Base-by-base conservation (phyloP, 2,888 invertebrate genomes). In the Drosophila flavopinicola region DNA sequence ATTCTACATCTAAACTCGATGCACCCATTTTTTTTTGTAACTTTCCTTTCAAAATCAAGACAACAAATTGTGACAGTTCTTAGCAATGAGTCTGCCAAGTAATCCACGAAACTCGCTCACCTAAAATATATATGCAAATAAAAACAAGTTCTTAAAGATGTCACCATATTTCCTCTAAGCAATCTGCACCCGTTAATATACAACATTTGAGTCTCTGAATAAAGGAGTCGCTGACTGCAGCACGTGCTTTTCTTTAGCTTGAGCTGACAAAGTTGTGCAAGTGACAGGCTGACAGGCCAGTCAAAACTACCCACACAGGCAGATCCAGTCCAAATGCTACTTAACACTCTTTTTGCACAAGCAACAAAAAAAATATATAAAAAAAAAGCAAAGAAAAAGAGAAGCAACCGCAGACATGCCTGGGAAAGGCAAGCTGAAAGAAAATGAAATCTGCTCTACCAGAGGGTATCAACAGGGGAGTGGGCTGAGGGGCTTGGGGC, bases 211-310 rank as follows among this genome's bases (percentile, higher is more conserved):
- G 29, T 29, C 48, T 24, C 39, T 20, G 7, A 27, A 39, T 57
- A 57, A 57, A 60, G 54, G 7, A 29, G 63, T 15, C 35, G 51
- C 39, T 45, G 45, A 35, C 33, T 42, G 37, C 33, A 35, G 64
- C 73, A 64, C 68, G 73, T 72, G 71, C 71, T 52, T 13, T 13
- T 9, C 41, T 35, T 33, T 7, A 11, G 17, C 20, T 42, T 33
- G 15, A 7, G 53, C 45, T 58, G 73, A 72, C 67, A 72, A 67
- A 72, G 73, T 73, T 75, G 73, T 79, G 80, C 83, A 68, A 85
- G 65, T 82, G 80, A 85, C 80, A 85, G 78, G 47, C 48, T 83
- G 79, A 78, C 83, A 79, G 68, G 53, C 54, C 73, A 84, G 78
- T 80, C 80, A 70, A 78, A 80, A 80, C 84, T 78, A 84, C 78